Percentiles rank a stretch among this genome's conserved stretches.
Conservation (phyloP, 2,797 vertebrate species). For the Limosa lapponica region DNA sequence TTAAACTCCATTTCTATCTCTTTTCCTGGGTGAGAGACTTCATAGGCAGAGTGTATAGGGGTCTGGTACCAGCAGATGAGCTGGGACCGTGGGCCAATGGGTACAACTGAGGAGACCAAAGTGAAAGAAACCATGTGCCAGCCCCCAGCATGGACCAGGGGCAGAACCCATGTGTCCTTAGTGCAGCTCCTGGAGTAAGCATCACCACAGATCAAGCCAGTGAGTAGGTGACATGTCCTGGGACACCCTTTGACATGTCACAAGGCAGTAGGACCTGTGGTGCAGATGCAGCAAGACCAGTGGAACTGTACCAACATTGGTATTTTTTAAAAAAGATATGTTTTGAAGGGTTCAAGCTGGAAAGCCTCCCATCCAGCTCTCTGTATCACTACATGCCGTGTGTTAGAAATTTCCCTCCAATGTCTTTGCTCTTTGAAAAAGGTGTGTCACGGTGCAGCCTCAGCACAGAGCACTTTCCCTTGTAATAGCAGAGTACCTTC, state of each 20-base stretch:
- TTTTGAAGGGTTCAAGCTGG: not conserved
- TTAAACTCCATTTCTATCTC: not conserved
- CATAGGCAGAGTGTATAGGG: not conserved
- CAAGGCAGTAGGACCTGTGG: not conserved
- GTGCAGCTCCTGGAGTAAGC: rapidly evolving
- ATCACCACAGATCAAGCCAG: rapidly evolving
- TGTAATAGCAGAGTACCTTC: not conserved
- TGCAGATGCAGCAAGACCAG: not conserved
- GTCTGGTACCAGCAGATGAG: not conserved
- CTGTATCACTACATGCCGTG: not conserved
- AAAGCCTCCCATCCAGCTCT: not conserved
- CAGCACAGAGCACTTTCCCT: not conserved
- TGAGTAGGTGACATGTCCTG: rapidly evolving
- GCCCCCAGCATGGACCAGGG: not conserved
- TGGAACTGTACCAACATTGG: rapidly evolving
- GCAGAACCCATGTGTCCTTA: not conserved
- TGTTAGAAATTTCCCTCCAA: constrained; percentile 35
- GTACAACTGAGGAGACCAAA: rapidly evolving
- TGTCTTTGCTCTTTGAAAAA: not conserved
- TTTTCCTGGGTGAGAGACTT: not conserved
- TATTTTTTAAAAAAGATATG: not conserved
- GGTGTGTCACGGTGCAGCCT: not conserved
- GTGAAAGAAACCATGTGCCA: not conserved
- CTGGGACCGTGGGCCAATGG: not conserved
- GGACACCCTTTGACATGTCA: not conserved